Conservation (phyloP, 37 sponge, comb jelly and placozoan genomes). For the Halichondria panicea region DNA sequence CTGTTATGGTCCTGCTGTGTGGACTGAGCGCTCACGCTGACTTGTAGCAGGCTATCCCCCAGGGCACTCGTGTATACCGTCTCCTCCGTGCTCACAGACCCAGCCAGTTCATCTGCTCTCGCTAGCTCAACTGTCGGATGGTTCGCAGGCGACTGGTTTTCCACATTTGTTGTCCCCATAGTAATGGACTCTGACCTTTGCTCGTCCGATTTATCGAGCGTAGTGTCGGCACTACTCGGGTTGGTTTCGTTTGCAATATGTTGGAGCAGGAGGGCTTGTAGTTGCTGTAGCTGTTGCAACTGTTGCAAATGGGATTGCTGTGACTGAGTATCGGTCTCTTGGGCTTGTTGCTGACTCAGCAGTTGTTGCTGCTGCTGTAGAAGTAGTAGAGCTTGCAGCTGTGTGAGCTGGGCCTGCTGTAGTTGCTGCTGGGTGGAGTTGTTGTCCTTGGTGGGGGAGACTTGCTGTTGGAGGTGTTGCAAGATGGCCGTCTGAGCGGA, state of each 20-base stretch:
- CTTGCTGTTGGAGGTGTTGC: slow-evolving; percentile 53
- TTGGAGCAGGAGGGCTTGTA: slow-evolving; percentile 69
- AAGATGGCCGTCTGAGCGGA: slow-evolving; percentile 39
- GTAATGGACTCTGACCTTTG: too few species aligned
- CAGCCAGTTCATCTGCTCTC: neutral
- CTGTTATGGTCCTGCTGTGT: too few species aligned
- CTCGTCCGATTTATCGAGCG: neutral
- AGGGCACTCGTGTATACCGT: slow-evolving; percentile 22
- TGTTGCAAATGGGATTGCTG: slow-evolving; percentile 39
- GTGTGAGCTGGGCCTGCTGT: slow-evolving; percentile 61
- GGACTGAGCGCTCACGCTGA: slow-evolving; percentile 11
- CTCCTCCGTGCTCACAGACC: slow-evolving; percentile 14
- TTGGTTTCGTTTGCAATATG: slow-evolving; percentile 69
- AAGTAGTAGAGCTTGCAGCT: slow-evolving; percentile 63
- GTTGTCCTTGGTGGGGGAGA: neutral
- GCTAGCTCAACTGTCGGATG: slow-evolving; percentile 16
- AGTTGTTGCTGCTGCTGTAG: slow-evolving; percentile 76
- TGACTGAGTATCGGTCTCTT: slow-evolving; percentile 36
- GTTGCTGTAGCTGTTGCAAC: slow-evolving; percentile 75
- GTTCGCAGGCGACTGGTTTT: too few species aligned
- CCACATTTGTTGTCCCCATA: too few species aligned
- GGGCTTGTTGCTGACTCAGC: slow-evolving; percentile 47
- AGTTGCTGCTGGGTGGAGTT: slow-evolving; percentile 15
- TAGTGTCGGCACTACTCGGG: neutral
- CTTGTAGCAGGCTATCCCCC: slow-evolving; percentile 11